Evolutionary conservation across 2,888 invertebrate genomes (phyloP).

Genomic region (Augiades crinisus): DNA sequence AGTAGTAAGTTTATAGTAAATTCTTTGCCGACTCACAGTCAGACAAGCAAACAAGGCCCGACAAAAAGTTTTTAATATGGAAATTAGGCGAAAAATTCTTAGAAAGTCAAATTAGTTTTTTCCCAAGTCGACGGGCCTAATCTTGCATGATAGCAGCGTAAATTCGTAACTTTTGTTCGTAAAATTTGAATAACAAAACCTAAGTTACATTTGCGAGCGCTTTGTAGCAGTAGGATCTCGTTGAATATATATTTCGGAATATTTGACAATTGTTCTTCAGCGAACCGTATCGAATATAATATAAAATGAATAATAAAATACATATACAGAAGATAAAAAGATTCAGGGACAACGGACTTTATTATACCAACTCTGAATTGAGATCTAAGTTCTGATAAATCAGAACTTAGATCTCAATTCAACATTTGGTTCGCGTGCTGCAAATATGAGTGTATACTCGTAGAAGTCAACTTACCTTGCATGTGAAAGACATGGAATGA

Average conservation of each 20-base stretch:
- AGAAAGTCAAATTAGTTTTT: constrained; percentile 1
- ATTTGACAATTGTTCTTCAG: neutral
- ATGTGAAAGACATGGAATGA: too few species aligned
- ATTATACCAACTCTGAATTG: too few species aligned
- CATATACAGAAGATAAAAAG: too few species aligned
- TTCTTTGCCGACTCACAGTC: neutral
- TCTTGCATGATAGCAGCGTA: neutral
- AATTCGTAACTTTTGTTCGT: neutral
- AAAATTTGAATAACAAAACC: constrained; percentile 1
- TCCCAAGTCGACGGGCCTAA: neutral
- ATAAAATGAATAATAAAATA: too few species aligned
- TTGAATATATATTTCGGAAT: neutral
- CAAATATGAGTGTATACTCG: too few species aligned
- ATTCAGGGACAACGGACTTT: too few species aligned
- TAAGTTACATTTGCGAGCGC: neutral
- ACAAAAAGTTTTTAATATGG: neutral
- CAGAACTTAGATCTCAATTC: too few species aligned
- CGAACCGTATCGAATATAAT: too few species aligned
- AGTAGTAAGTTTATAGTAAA: neutral
- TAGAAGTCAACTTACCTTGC: too few species aligned
- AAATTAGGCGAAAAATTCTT: constrained; percentile 4
- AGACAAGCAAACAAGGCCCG: neutral
- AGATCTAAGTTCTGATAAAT: too few species aligned
- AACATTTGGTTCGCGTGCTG: too few species aligned
- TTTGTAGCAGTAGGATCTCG: neutral